Conservation (phyloP, 2,888 invertebrate species). For the Alentia gelatinosa region DNA sequence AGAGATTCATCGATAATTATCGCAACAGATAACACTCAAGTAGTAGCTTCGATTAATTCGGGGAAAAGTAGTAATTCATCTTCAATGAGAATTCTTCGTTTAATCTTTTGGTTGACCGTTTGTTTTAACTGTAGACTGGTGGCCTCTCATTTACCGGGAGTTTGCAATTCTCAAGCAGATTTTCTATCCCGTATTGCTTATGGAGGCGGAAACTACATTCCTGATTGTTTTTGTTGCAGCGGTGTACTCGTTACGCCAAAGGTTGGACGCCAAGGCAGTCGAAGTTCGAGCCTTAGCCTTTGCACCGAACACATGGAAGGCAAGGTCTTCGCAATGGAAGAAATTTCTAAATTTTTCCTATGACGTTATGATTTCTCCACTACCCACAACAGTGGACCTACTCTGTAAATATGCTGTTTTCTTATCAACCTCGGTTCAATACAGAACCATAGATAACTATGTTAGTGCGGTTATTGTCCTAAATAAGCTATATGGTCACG, state of each 20-base stretch:
- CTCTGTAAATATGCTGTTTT: neutral
- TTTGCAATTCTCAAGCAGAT: neutral
- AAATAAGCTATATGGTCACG: neutral
- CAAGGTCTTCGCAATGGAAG: neutral
- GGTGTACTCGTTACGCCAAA: neutral
- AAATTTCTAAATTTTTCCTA: neutral
- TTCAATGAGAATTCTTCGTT: neutral
- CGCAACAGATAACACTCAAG: no score
- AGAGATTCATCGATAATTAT: no score
- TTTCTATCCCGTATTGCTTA: neutral
- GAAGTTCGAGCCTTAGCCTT: neutral
- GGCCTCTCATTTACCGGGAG: neutral
- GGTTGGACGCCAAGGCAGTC: neutral
- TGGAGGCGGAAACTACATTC: neutral
- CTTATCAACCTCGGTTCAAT: neutral
- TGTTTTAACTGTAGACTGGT: neutral
- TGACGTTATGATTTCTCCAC: neutral
- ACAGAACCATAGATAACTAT: neutral
- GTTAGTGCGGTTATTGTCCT: no score
- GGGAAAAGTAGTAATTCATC: neutral
- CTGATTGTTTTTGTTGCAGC: neutral
- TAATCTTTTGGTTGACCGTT: neutral
- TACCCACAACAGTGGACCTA: no score
- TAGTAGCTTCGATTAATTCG: neutral
- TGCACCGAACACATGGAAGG: neutral